Base-by-base conservation (phyloP, 1,140 invertebrate species). In the Drosophila pseudoobscura region DNA sequence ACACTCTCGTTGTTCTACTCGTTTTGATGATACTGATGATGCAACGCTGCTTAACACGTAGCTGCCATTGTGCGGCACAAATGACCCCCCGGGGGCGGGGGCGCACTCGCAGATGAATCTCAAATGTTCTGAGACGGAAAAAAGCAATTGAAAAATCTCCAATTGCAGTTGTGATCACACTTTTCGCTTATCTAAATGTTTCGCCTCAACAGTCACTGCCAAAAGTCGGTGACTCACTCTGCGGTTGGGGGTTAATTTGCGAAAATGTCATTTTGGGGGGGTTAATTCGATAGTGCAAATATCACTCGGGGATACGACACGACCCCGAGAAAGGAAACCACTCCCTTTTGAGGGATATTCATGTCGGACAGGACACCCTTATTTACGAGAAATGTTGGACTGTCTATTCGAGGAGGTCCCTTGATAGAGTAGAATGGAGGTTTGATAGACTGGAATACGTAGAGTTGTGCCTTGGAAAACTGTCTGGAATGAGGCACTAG, bases 1-100 rank as follows among this genome's bases (percentile, higher is more conserved):
- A 6, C 7, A 22, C 31, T 49, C 50, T 35, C 7, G 9, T 35
- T 45, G 41, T 58, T 47, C 47, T 55, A 9, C 35, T 39, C 0
- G 9, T 39, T 13, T 60, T 72, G 68, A 58, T 73, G 73, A 73
- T 62, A 66, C 47, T 72, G 71, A 64, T 74, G 71, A 73, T 72
- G 46, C 70, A 74, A 54, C 53, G 70, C 60, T 74, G 82, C 82
- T 88, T 87, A 87, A 87, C 82, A 87, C 82, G 82, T 87, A 87
- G 70, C 78, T 68, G 65, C 75, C 82, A 82, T 87, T 87, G 83
- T 88, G 83, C 71, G 78, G 58, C 78, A 78, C 64, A 75, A 71
- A 87, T 62, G 78, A 88, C 74, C 82, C 57, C 65, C 59, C 51
- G 20, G 79, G 20, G 79, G 79, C 80, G 35, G 0, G 13, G 15